phyloP scores from a whole-genome alignment of 2,797 vertebrate species.

The Yasuhikotakia modesta region DNA sequence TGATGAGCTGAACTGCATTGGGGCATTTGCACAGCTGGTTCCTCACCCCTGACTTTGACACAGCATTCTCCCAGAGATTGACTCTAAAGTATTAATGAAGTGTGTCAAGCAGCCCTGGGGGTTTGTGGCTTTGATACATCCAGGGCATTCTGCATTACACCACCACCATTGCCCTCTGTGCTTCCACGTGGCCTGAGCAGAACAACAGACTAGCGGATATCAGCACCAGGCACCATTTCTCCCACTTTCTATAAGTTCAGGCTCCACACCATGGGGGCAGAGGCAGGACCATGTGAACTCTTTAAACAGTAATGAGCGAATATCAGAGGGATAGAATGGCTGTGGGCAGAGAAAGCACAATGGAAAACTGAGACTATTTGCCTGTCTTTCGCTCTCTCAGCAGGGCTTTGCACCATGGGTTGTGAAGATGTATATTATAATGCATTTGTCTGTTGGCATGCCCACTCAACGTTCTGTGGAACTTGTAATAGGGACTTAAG shows the following conservation, averaged over 20 bases:
- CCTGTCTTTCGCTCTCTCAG: not conserved
- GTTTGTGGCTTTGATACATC: constrained; percentile 52
- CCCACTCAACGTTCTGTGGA: constrained; percentile 56
- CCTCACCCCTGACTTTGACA: constrained; percentile 59
- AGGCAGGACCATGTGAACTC: constrained; percentile 45
- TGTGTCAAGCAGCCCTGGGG: constrained; percentile 55
- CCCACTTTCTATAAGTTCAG: constrained; percentile 7
- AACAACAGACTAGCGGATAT: constrained; percentile 42
- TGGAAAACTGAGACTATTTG: constrained; percentile 3
- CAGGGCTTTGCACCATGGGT: constrained; percentile 62
- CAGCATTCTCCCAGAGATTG: constrained; percentile 60
- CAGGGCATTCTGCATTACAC: constrained; percentile 44
- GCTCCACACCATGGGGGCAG: constrained; percentile 27
- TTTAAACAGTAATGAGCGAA: constrained; percentile 65
- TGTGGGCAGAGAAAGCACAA: constrained; percentile 32
- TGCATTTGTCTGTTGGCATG: constrained; percentile 57
- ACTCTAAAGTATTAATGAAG: constrained; percentile 65
- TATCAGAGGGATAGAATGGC: constrained; percentile 42
- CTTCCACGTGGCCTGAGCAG: constrained; percentile 37
- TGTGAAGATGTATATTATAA: constrained; percentile 60
- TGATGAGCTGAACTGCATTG: constrained; percentile 43
- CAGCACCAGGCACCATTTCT: constrained; percentile 8
- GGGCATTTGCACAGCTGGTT: constrained; percentile 55
- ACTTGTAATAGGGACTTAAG: constrained; percentile 47
- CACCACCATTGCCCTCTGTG: constrained; percentile 38